Conservation (phyloP, 2,797 vertebrate species). For the Rhinichthys osculus region DNA sequence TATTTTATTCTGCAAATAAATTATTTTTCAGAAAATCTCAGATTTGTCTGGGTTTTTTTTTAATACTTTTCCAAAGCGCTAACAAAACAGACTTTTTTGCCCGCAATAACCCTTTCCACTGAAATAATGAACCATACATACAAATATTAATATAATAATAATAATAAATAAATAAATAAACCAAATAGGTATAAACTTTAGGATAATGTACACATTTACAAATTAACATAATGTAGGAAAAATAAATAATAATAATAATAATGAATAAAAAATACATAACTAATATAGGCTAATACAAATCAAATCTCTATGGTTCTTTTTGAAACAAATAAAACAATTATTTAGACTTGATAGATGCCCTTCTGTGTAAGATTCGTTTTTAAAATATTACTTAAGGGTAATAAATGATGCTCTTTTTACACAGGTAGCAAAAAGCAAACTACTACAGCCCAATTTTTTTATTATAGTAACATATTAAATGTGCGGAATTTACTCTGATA, state of each 20-base stretch:
- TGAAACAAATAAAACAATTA: not conserved
- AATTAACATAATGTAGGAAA: not conserved
- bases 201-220: not conserved
- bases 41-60: not conserved
- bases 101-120: not conserved
- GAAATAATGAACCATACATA: not conserved
- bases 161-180: not conserved
- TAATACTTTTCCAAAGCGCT: not conserved
- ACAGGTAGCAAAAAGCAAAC: not conserved
- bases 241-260: not conserved
- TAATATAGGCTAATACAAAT: not conserved
- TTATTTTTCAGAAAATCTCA: conserved; percentile 79
- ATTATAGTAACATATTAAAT: not conserved
- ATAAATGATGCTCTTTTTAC: not conserved
- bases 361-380: not conserved
- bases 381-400: not conserved
- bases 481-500: too few relatives aligned
- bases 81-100: not conserved
- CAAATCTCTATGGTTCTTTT: not conserved
- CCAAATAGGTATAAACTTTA: not conserved
- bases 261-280: not conserved
- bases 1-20: conserved; percentile 85
- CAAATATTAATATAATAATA: not conserved
- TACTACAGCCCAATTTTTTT: not conserved
- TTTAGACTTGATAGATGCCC: not conserved